Evolutionary conservation across 2,797 vertebrate species (phyloP), one percentile per base, ranked within the genome.

Genomic region (Euphonia xanthogaster): DNA sequence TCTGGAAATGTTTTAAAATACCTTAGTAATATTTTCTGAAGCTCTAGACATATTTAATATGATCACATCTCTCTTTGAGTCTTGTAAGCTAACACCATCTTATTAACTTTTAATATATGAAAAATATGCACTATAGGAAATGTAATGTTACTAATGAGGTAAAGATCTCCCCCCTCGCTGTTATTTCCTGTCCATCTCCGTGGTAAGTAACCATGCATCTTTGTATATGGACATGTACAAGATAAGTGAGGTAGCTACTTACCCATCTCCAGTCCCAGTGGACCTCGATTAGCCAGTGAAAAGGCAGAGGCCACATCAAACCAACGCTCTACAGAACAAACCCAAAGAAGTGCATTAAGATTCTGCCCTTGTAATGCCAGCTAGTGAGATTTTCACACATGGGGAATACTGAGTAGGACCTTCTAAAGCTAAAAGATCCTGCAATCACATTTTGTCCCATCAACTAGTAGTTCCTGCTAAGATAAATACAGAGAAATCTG

Each of bases 91-190:
- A 90, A 95, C 55, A 60, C 47, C 39, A 16, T 55, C 94, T 94
- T 96, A 95, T 96, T 96, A 96, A 96, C 92, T 95, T 96, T 96
- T 95, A 96, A 97, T 96, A 93, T 87, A 90, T 72, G 85, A 96
- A 94, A 91, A 96, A 93, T 88, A 94, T 27, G 62, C 85, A 60
- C 93, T 90, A 91, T 86, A 95, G 86, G 89, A 95, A 96, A 96
- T 68, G 72, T 40, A 91, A 83, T 73, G 82, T 90, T 81, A 75
- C 51, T 94, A 96, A 97, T 93, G 95, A 96, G 86, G 78, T 83
- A 94, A 88, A 92, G 89, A 83, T 94, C 89, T 94, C 91, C 28
- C 75, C 63, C 66, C 61, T 86, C 81, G 23, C 68, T 81, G 91
- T 93, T 97, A 93, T 95, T 97, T 97, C 94, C 96, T 94, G 89